These are phyloP conservation scores for Sebastolobus alascanus DNA, from an alignment of 2,797 vertebrate species.

Conservation along the genomic window DNA sequence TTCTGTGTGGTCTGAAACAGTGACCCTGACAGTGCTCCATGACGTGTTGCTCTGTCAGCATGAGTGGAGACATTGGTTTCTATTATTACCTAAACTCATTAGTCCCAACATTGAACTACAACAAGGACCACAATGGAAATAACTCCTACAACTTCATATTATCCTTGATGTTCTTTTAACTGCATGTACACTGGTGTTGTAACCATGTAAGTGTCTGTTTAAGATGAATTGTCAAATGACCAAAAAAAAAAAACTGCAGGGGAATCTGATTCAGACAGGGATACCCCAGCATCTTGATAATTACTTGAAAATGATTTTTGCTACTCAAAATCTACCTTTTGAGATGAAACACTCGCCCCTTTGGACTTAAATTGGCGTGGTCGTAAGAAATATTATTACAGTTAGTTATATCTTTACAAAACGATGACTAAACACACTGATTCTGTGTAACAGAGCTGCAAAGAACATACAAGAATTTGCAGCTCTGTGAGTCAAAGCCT, in stretches of 20 bases:
- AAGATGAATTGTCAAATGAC: too few species aligned
- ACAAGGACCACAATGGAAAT: too few species aligned
- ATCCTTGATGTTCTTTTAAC: too few species aligned
- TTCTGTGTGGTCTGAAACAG: too few species aligned
- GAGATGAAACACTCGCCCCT: neutral
- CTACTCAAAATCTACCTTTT: neutral
- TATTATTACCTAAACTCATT: neutral
- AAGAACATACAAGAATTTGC: neutral
- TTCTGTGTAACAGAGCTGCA: neutral
- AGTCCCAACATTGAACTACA: too few species aligned
- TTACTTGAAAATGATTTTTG: neutral
- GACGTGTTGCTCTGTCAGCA: neutral
- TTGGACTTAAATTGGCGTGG: neutral
- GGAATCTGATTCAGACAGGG: neutral
- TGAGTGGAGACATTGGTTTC: neutral
- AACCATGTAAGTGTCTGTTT: too few species aligned
- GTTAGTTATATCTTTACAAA: neutral
- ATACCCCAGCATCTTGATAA: neutral
- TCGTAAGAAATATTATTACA: neutral
- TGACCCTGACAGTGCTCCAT: too few species aligned
- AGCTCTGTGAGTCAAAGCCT: neutral
- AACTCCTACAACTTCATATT: too few species aligned
- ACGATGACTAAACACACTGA: neutral
- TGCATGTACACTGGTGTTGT: too few species aligned
- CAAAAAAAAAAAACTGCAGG: neutral